Conservation (phyloP, 2,888 invertebrate genomes). For the Onchidella celtica region DNA sequence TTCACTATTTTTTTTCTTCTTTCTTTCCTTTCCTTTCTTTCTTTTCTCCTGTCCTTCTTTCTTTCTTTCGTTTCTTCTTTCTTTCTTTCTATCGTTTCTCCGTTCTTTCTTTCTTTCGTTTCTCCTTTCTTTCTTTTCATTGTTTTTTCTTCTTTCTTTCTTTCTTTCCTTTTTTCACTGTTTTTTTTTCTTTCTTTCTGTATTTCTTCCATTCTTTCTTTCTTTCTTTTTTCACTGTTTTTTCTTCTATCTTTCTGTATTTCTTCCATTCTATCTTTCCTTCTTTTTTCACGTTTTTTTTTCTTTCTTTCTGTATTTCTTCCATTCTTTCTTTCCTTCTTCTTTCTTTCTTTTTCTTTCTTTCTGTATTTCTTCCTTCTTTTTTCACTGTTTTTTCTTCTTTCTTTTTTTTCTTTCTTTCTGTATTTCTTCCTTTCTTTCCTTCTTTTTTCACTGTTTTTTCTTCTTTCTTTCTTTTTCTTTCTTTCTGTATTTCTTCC, state of each 20-base stretch:
- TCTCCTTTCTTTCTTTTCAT: neutral
- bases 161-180: neutral
- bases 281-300: neutral
- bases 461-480: neutral
- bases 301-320: neutral
- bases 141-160: neutral
- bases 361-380: neutral
- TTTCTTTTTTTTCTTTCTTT: neutral
- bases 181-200: neutral
- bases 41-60: neutral
- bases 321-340: neutral
- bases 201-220: neutral
- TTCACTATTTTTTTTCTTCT: neutral
- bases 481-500: conserved; percentile 11
- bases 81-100: neutral
- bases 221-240: conserved; percentile 1
- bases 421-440: neutral
- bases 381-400: neutral
- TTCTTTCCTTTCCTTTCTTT: neutral
- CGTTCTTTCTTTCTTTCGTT: neutral
- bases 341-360: neutral
- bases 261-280: neutral
- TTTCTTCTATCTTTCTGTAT: neutral
- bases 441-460: neutral
- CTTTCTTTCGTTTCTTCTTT: neutral